Evolutionary conservation across 2,797 vertebrate genomes (phyloP), one percentile per base, ranked within the genome.

Genomic region (Percopsis omiscomaycus): DNA sequence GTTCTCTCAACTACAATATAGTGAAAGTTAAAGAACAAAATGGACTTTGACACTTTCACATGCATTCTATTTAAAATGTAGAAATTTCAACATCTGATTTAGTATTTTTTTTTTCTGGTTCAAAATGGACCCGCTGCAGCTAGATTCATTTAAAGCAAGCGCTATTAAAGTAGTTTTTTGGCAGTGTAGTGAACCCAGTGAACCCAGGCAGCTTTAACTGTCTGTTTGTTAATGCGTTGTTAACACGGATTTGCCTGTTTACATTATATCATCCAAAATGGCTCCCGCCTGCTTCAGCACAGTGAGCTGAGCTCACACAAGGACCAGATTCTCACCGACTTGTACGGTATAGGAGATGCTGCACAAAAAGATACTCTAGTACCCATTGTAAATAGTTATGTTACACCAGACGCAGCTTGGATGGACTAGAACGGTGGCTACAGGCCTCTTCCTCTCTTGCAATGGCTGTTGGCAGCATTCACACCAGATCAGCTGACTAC

Each of bases 241-340:
- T 44, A 51, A 1, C 53, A 16, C 2, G n/a, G 3, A 27, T 44
- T 11, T 49, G 10, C 32, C 4, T 37, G 44, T 55, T 54, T 63
- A 54, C 28, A n/a, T 55, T 64, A 16, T 3, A 32, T n/a, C 28
- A 49, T 44, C 52, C 52, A 64, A 37, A 22, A 44, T 30, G 16
- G 28, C 27, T 42, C 45, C 44, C 30, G 10, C 12, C 1, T 37
- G 42, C 54, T 13, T 46, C 28, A n/a, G 22, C 22, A 22, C 22
- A 22, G 27, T 11, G 1, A 2, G 15, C 4, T 22, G 45, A 48
- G 61, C 42, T 63, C 61, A 15, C 37, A 1, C 6, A 42, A 9
- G 9, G 37, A 42, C 37, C 37, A 10, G 37, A 42, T 42, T 42
- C 37, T 63, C 32, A 48, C 46, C 11, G 27, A 30, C 29, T 22